Evolutionary conservation across 2,113 vertebrate species (phyloP).

Genomic region (Syngnathus scovelli): DNA sequence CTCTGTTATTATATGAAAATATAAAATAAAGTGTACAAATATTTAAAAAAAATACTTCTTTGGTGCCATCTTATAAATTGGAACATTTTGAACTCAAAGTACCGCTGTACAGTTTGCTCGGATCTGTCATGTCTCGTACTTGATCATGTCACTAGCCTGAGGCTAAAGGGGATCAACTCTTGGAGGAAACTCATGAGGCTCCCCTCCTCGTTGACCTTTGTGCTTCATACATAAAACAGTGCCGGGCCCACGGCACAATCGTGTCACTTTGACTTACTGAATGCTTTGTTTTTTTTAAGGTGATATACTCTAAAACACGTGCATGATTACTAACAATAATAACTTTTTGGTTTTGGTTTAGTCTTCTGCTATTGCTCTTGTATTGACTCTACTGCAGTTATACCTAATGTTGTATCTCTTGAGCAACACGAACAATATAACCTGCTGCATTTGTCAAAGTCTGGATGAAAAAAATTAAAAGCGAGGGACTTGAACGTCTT

Average conservation of each 20-base stretch:
- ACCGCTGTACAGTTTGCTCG: constrained; percentile 31
- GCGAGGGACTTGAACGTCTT: constrained; percentile 3
- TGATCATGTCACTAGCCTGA: constrained; percentile 19
- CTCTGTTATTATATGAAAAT: no score
- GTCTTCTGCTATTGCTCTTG: not conserved
- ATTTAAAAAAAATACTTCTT: not conserved
- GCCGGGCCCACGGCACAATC: constrained; percentile 34
- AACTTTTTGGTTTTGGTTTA: not conserved
- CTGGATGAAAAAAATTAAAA: constrained; percentile 31
- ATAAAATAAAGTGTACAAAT: no score
- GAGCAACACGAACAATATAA: not conserved
- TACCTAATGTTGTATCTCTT: not conserved
- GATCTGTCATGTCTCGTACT: constrained; percentile 55
- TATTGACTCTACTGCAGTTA: not conserved
- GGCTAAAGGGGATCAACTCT: constrained; percentile 36
- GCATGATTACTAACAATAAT: no score
- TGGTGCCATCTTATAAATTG: not conserved
- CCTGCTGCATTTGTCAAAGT: constrained; percentile 17
- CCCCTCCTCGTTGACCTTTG: constrained; percentile 36
- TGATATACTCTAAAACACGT: not conserved
- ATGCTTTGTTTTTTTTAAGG: constrained; percentile 6
- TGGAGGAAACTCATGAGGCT: constrained; percentile 47
- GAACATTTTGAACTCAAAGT: constrained; percentile 8
- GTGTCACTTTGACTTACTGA: constrained; percentile 38
- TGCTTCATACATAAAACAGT: constrained; percentile 32